These are phyloP conservation scores for Epizoanthus ramosus DNA, from an alignment of 92 coral and sea anemone species.

Conservation along the genomic window DNA sequence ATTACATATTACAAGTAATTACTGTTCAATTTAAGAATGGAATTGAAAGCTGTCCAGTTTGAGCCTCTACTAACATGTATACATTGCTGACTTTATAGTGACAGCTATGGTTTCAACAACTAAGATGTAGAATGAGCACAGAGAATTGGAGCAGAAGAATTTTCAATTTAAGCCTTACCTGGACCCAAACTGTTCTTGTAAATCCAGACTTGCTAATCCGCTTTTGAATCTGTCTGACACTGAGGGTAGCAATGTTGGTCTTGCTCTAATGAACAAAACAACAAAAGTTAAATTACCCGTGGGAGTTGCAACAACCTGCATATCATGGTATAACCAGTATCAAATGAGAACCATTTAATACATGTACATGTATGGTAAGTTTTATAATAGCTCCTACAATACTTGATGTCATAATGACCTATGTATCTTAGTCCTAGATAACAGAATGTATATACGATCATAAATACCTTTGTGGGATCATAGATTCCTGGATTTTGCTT, in stretches of 20 bases:
- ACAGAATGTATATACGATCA: not conserved
- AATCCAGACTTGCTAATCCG: constrained; percentile 44
- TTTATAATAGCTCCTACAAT: not conserved
- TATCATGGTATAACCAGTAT: not conserved
- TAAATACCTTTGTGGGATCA: constrained; percentile 48
- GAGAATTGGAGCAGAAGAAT: not conserved
- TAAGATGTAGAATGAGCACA: too few species aligned
- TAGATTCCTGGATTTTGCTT: constrained; percentile 48
- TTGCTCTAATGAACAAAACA: constrained; percentile 38
- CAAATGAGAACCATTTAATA: not conserved
- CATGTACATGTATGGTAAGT: not conserved
- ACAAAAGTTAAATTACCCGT: constrained; percentile 10
- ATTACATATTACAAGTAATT: too few species aligned
- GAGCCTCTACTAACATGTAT: too few species aligned
- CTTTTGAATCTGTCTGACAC: constrained; percentile 58
- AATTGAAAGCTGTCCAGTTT: too few species aligned
- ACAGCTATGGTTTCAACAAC: too few species aligned
- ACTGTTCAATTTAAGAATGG: too few species aligned
- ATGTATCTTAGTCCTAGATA: not conserved
- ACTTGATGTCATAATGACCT: not conserved
- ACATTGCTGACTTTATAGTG: too few species aligned
- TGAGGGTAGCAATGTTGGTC: constrained; percentile 57
- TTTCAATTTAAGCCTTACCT: constrained; percentile 34
- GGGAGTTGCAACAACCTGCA: not conserved
- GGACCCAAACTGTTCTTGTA: constrained; percentile 50